These are phyloP conservation scores for Eilema depressum DNA, from an alignment of 2,888 invertebrate genomes.

Conservation along the genomic window DNA sequence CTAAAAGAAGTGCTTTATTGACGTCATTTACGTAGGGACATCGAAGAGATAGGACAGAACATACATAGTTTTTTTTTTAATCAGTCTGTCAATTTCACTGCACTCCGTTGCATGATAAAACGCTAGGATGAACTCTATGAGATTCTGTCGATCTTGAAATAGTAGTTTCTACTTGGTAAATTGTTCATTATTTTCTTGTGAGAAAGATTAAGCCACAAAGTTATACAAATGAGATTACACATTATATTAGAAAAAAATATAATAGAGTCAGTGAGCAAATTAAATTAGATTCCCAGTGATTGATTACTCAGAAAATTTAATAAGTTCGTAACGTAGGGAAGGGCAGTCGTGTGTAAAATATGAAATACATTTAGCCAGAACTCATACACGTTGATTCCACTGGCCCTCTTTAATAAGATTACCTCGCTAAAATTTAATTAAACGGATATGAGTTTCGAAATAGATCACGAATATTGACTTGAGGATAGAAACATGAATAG, in stretches of 20 bases:
- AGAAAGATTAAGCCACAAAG: background rate
- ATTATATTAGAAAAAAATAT: background rate
- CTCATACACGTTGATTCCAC: slow-evolving; percentile 46
- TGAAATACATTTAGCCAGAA: slow-evolving; percentile 37
- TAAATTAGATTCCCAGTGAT: background rate
- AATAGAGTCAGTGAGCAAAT: background rate
- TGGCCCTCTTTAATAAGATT: slow-evolving; percentile 60
- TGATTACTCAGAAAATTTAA: slow-evolving; percentile 5
- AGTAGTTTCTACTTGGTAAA: too few species aligned
- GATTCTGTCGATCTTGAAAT: too few species aligned
- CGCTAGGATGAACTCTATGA: too few species aligned
- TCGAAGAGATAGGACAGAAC: too few species aligned
- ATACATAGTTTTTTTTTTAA: too few species aligned
- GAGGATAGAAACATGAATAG: slow-evolving; percentile 22
- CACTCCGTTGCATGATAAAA: too few species aligned
- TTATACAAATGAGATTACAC: background rate
- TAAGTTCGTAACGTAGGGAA: background rate
- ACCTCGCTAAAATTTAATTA: slow-evolving; percentile 58
- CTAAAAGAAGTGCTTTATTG: too few species aligned
- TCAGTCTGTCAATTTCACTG: too few species aligned
- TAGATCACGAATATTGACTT: slow-evolving; percentile 47
- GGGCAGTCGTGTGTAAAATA: slow-evolving; percentile 23
- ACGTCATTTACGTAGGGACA: too few species aligned
- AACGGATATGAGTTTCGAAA: slow-evolving; percentile 64
- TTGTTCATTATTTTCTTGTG: background rate